Conservation (phyloP, 2,113 vertebrate species). For the Cyprinodon brontotheroides region DNA sequence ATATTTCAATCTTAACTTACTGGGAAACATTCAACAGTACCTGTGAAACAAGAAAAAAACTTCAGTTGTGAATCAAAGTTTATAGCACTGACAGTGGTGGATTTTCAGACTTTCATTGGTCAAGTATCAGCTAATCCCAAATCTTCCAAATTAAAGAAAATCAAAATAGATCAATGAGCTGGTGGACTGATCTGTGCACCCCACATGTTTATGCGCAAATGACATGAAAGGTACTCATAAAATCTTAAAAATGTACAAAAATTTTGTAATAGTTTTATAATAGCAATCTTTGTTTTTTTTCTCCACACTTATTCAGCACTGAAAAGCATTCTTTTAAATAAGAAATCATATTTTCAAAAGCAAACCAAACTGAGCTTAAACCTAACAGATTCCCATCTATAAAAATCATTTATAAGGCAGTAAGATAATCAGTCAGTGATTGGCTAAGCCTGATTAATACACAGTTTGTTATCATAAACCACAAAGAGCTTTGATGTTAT, state of each 20-base stretch:
- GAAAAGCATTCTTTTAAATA: neutral
- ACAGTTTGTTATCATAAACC: too few relatives aligned
- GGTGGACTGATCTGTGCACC: too few relatives aligned
- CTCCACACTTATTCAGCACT: neutral
- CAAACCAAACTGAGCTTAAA: constrained; percentile 24
- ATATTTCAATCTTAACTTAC: too few relatives aligned
- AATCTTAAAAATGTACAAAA: neutral
- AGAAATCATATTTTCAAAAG: constrained; percentile 24
- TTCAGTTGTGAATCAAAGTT: too few relatives aligned
- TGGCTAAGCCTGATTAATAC: constrained; percentile 24
- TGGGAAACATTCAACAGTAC: too few relatives aligned
- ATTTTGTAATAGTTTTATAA: neutral
- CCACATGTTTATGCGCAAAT: neutral
- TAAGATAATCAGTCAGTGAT: constrained; percentile 21
- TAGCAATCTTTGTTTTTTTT: neutral
- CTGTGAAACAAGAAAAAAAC: too few relatives aligned
- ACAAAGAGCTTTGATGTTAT: too few relatives aligned
- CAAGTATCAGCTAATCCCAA: too few relatives aligned
- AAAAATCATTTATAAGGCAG: constrained; percentile 31
- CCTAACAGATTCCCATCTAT: constrained; percentile 9
- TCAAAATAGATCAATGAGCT: too few relatives aligned
- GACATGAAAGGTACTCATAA: neutral
- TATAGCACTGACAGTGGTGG: too few relatives aligned
- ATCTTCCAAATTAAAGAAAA: too few relatives aligned
- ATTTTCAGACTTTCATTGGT: too few relatives aligned